Evolutionary conservation across 2,797 vertebrate species (phyloP).

Genomic region (Myotis planiceps): DNA sequence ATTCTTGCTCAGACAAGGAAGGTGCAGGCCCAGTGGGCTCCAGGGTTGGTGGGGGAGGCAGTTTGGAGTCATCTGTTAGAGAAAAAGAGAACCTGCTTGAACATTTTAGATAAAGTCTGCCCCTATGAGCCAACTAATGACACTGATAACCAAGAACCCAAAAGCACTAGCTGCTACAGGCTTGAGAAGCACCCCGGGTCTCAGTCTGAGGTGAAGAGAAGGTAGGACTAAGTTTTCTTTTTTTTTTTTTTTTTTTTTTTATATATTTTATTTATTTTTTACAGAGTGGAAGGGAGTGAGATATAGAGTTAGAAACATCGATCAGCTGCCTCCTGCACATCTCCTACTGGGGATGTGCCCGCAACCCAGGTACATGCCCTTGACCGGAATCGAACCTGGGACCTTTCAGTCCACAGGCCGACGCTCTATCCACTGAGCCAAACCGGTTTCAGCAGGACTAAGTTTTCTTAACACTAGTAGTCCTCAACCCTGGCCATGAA

Average conservation of each 20-base stretch:
- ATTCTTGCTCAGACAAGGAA: constrained; percentile 91
- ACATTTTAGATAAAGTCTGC: constrained; percentile 76
- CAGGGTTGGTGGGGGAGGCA: constrained; percentile 93
- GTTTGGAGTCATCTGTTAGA: constrained; percentile 93
- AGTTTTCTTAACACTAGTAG: neutral
- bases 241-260: too few species aligned
- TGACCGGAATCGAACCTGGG: too few species aligned
- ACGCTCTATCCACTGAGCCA: too few species aligned
- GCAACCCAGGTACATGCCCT: too few species aligned
- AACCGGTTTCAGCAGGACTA: too few species aligned
- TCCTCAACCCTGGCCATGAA: neutral
- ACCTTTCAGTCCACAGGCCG: too few species aligned
- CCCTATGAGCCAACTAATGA: constrained; percentile 21
- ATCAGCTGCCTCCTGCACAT: too few species aligned
- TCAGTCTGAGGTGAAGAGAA: neutral
- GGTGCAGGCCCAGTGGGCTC: constrained; percentile 95
- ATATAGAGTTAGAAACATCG: too few species aligned
- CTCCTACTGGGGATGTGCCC: too few species aligned
- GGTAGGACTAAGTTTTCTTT: neutral
- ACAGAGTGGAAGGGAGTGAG: too few species aligned
- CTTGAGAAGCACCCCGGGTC: neutral
- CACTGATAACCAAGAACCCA: neutral
- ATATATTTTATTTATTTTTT: too few species aligned
- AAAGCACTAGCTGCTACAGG: neutral
- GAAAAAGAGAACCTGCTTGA: constrained; percentile 83